Conservation (phyloP, 2,797 vertebrate species). For the Tauraco hartlaubi region DNA sequence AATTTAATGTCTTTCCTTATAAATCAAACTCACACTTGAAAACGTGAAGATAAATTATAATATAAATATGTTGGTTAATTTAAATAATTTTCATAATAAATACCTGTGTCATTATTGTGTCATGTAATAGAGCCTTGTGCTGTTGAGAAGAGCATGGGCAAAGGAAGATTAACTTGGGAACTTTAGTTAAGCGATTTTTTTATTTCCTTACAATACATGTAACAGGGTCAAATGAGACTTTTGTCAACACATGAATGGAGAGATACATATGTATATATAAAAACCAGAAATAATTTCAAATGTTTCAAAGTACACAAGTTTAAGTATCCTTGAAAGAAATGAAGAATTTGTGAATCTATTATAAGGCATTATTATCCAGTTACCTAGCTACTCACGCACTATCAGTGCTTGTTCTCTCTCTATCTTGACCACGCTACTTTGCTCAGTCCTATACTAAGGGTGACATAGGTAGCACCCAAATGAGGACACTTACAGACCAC, state of each 20-base stretch:
- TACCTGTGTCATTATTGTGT: not conserved
- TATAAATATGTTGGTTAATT: not conserved
- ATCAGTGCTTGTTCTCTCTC: not conserved
- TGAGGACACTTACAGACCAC: not conserved
- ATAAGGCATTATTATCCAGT: not conserved
- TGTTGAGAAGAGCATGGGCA: not conserved
- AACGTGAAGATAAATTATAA: not conserved
- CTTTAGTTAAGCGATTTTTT: not conserved
- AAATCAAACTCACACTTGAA: constrained; percentile 14
- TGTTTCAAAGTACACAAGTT: not conserved
- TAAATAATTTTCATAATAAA: not conserved
- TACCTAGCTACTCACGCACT: not conserved
- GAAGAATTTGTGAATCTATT: not conserved
- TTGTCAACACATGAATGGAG: not conserved
- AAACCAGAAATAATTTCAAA: not conserved
- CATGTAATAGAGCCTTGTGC: not conserved
- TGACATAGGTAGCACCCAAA: not conserved
- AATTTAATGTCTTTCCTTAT: constrained; percentile 24
- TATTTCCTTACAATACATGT: not conserved
- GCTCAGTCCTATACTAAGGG: not conserved
- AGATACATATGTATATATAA: not conserved
- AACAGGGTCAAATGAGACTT: not conserved
- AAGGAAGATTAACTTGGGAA: not conserved
- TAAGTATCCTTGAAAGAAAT: not conserved
- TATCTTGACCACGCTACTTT: not conserved